Base-by-base conservation (phyloP, 2,113 vertebrate genomes). In the Oreochromis tanganicae region DNA sequence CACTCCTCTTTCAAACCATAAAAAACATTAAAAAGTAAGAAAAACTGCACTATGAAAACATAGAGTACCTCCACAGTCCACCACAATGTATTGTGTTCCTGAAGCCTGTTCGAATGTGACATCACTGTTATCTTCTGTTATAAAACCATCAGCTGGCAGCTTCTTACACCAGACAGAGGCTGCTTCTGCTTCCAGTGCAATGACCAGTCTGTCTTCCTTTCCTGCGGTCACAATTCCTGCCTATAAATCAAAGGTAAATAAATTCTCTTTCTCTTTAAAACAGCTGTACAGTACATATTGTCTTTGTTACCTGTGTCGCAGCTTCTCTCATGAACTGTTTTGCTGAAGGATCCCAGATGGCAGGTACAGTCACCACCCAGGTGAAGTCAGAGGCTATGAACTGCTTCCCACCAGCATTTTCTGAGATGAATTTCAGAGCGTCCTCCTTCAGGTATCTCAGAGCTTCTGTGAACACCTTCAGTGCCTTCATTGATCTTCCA, bases 351-450 rank as follows among this genome's bases (percentile, higher is more conserved):
- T 61, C 91, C 94, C 95, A 95, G 75, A 94, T 95, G 8, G 93
- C 95, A 1, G 93, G 94, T 7, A 96, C 93, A 0, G 95, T 95
- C 86, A 95, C 10, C 3, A 96, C 94, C 94, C 95, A 95, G 54
- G 91, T 95, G 83, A 95, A 82, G 81, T 95, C 94, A 13, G 82
- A 84, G n/a, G 82, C 57, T 7, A 10, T 73, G 41, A 86, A 91
- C 24, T 3, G 7, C 4, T 1, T 83, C 7, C 73, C 79, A 6
- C 0, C 0, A 10, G 71, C 43, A 16, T 86, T 46, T 0, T 5
- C 9, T 4, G 2, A 10, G 16, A 95, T 93, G 78, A 48, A 91
- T 6, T 85, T 57, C 43, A 95, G 56, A 17, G 87, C 93, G 52
- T 92, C 91, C 0, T 91, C 81, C 75, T 92, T 93, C 82, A 93